phyloP scores from a whole-genome alignment of 1,140 invertebrate genomes.

The Colletes gigas region DNA sequence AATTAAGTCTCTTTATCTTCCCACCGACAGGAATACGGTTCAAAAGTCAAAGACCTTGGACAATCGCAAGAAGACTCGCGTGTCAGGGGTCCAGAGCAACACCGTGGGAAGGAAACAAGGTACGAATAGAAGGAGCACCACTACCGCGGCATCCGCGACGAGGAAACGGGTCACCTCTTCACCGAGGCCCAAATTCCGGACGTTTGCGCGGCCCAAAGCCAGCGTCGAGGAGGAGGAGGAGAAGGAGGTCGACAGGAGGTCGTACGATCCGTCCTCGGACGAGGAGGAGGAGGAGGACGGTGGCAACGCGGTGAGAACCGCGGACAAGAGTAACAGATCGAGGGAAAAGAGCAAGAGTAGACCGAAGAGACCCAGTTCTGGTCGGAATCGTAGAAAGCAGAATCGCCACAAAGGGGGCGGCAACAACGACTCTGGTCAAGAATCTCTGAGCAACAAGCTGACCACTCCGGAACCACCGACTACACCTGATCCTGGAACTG shows the following conservation, averaged over 20 bases:
- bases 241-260: conserved; percentile 48
- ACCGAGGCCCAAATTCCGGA: conserved; percentile 60
- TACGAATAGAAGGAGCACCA: conserved; percentile 60
- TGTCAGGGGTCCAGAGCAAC: conserved; percentile 50
- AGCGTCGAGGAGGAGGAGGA: conserved; percentile 63
- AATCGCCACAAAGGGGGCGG: conserved; percentile 23
- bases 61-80: conserved; percentile 55
- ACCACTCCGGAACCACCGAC: conserved; percentile 93
- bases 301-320: conserved; percentile 61
- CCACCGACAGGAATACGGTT: conserved; percentile 31
- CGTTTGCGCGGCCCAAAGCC: conserved; percentile 34
- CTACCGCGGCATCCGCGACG: conserved; percentile 51
- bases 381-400: conserved; percentile 61
- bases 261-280: conserved; percentile 27
- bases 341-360: conserved; percentile 5
- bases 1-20: too few species aligned
- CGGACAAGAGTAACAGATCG: conserved; percentile 15
- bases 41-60: conserved; percentile 53
- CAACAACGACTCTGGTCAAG: conserved; percentile 26
- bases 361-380: conserved; percentile 44
- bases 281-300: conserved; percentile 59
- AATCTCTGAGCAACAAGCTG: conserved; percentile 72
- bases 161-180: conserved; percentile 53
- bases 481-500: conserved; percentile 92
- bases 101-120: conserved; percentile 50